These are phyloP conservation scores for Cyrtonyx montezumae DNA, from an alignment of 2,113 vertebrate species.

Conservation along the genomic window DNA sequence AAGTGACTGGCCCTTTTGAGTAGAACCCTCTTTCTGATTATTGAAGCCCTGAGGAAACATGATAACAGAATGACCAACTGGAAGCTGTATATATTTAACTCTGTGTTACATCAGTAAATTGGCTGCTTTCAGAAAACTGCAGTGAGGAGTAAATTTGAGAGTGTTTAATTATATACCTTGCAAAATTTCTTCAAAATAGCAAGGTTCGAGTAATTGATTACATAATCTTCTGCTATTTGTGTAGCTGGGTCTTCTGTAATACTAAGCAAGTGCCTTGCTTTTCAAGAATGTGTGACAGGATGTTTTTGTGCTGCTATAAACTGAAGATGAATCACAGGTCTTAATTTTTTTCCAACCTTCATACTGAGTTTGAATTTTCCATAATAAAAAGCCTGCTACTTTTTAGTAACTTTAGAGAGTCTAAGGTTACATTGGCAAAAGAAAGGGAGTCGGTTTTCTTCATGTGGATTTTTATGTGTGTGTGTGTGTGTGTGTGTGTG, in stretches of 20 bases:
- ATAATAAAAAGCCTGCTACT: neutral
- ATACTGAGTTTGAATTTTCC: neutral
- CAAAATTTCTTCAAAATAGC: neutral
- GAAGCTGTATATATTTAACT: neutral
- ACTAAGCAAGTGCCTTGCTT: neutral
- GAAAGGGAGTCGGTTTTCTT: accelerated
- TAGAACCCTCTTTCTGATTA: neutral
- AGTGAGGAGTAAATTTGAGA: accelerated
- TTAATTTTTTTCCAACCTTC: neutral
- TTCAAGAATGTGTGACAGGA: neutral
- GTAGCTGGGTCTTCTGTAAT: neutral
- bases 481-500: accelerated
- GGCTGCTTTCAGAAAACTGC: neutral
- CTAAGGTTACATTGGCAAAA: accelerated
- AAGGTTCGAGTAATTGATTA: neutral
- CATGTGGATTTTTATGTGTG: accelerated
- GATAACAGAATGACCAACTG: neutral
- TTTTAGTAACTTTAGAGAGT: neutral
- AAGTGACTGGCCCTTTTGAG: neutral
- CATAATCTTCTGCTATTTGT: neutral
- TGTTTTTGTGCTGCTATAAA: neutral
- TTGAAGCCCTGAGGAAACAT: neutral
- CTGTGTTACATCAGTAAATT: neutral
- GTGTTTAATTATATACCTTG: neutral
- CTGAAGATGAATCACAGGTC: neutral